A percentile compares a stretch with the other conserved stretches of the same genome.
phyloP scores from a whole-genome alignment of 2,888 invertebrate genomes.

The Linnaemya vulpina region DNA sequence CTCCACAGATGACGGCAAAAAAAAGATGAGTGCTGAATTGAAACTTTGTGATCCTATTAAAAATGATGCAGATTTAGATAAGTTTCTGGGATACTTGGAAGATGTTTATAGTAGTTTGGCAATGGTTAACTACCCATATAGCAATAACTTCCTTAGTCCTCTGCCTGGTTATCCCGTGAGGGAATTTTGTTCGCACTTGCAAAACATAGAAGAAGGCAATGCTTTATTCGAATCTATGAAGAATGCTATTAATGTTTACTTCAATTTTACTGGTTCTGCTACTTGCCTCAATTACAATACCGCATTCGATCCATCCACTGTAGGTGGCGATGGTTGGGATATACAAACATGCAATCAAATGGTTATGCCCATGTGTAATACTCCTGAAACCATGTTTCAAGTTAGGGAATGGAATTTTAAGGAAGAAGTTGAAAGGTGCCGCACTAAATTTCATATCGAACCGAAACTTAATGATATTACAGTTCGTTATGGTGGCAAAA shows the following conservation, averaged over 20 bases:
- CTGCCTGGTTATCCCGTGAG: conserved; percentile 93
- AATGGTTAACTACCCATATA: conserved; percentile 98
- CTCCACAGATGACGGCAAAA: conserved; percentile 63
- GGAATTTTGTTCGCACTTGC: conserved; percentile 85
- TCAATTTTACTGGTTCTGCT: conserved; percentile 90
- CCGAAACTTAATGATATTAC: conserved; percentile 88
- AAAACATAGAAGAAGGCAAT: conserved; percentile 35
- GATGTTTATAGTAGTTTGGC: conserved; percentile 91
- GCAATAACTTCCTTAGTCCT: conserved; percentile 90
- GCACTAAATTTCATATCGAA: conserved; percentile 87
- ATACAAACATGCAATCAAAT: conserved; percentile 98
- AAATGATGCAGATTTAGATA: conserved; percentile 50
- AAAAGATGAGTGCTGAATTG: conserved; percentile 51
- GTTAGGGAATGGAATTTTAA: conserved; percentile 89
- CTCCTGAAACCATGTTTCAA: conserved; percentile 92
- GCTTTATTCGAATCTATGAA: conserved; percentile 84
- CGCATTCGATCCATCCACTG: conserved; percentile 83
- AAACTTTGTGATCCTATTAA: conserved; percentile 60
- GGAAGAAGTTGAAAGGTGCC: conserved; percentile 87
- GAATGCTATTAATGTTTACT: conserved; percentile 88
- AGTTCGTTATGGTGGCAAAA: conserved; percentile 91
- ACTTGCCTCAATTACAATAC: conserved; percentile 88
- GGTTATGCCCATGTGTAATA: conserved; percentile 97
- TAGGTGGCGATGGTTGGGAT: conserved; percentile 90
- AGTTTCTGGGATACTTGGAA: conserved; percentile 88